Conservation (phyloP, 2,888 invertebrate species). For the Labia minor region DNA sequence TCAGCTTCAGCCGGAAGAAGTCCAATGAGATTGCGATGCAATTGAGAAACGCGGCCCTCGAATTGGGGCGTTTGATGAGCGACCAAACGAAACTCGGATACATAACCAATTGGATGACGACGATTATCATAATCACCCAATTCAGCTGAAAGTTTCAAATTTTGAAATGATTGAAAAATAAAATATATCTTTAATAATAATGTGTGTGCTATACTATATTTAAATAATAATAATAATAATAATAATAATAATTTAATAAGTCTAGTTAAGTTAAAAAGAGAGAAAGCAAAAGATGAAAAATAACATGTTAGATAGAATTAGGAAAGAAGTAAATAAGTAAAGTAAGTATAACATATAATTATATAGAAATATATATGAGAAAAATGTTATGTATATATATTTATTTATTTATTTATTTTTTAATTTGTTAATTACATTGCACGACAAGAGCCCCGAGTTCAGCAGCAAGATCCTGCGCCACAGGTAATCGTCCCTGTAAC, state of each 20-base stretch:
- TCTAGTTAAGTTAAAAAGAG: too few relatives aligned
- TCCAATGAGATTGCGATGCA: constrained; percentile 79
- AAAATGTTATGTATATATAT: too few relatives aligned
- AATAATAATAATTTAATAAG: too few relatives aligned
- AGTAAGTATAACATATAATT: too few relatives aligned
- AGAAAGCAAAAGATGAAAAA: not conserved
- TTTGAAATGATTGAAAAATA: too few relatives aligned
- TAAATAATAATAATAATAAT: not conserved
- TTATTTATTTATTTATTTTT: too few relatives aligned
- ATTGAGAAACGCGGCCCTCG: constrained; percentile 74
- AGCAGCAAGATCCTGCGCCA: constrained; percentile 80
- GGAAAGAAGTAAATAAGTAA: not conserved
- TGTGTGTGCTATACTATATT: too few relatives aligned
- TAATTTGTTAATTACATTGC: constrained; percentile 83
- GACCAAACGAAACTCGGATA: constrained; percentile 86
- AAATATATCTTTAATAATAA: too few relatives aligned
- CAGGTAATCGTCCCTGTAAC: constrained; percentile 82
- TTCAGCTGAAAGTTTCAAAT: constrained; percentile 58
- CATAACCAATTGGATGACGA: constrained; percentile 78
- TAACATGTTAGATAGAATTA: constrained; percentile 8
- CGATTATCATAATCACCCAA: constrained; percentile 87
- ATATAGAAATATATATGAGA: too few relatives aligned
- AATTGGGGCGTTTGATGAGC: constrained; percentile 86
- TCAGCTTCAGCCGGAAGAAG: constrained; percentile 87
- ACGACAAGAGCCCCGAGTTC: constrained; percentile 87